These are phyloP conservation scores for Ips nitidus DNA, from an alignment of 1,140 invertebrate genomes.

Conservation along the genomic window DNA sequence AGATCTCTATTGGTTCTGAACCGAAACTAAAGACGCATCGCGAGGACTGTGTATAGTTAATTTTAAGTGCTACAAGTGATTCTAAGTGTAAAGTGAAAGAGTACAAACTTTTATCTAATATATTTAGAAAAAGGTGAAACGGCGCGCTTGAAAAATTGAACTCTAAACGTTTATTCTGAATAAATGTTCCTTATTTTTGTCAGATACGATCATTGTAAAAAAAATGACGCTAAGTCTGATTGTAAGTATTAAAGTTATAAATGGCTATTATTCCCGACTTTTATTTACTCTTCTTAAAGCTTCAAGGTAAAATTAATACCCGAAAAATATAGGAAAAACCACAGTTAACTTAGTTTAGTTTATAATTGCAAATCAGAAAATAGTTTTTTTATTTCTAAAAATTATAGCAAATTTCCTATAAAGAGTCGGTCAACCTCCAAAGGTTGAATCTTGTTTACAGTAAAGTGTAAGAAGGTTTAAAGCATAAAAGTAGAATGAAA, in stretches of 20 bases:
- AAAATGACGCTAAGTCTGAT: slow-evolving; percentile 40
- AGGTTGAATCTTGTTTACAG: too few relatives aligned
- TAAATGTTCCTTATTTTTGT: slow-evolving; percentile 47
- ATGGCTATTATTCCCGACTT: slow-evolving; percentile 20
- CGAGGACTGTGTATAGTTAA: slow-evolving; percentile 37
- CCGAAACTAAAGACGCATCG: slow-evolving; percentile 1
- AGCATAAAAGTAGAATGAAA: too few relatives aligned
- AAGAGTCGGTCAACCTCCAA: too few relatives aligned
- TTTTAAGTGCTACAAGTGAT: slow-evolving; percentile 45
- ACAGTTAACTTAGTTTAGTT: too few relatives aligned
- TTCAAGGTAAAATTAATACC: too few relatives aligned
- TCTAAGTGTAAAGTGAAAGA: slow-evolving; percentile 48
- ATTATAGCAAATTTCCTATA: too few relatives aligned
- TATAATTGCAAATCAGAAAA: too few relatives aligned
- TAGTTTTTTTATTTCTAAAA: too few relatives aligned
- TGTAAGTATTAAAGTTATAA: slow-evolving; percentile 46
- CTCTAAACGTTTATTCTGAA: slow-evolving; percentile 46
- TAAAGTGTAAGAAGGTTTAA: too few relatives aligned
- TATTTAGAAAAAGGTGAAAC: slow-evolving; percentile 31
- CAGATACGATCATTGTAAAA: slow-evolving; percentile 40
- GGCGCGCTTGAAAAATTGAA: slow-evolving; percentile 16
- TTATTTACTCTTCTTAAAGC: background rate
- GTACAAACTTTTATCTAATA: slow-evolving; percentile 47
- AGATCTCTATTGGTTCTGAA: slow-evolving; percentile 60
- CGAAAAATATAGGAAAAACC: too few relatives aligned